Conservation (phyloP, 2,113 vertebrate genomes). For the Opisthocomus hoazin region DNA sequence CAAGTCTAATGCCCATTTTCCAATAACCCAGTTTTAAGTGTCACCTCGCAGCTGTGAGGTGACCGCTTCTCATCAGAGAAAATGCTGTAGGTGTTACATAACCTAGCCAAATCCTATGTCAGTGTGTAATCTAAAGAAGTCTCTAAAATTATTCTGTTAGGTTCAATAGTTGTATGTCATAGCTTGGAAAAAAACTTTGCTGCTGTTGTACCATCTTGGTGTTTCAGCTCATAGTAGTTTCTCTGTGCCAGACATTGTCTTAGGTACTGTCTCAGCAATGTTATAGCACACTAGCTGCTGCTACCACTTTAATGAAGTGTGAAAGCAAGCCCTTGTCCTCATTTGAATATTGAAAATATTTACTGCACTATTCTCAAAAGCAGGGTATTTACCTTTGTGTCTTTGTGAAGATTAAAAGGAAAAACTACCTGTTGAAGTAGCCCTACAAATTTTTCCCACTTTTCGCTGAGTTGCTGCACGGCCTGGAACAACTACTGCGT, state of each 20-base stretch:
- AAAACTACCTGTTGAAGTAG: not conserved
- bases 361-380: not conserved
- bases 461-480: accelerated
- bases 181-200: not conserved
- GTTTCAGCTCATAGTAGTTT: not conserved
- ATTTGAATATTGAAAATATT: not conserved
- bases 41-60: not conserved
- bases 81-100: not conserved
- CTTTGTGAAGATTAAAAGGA: not conserved
- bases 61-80: not conserved
- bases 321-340: not conserved
- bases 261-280: not conserved
- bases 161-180: not conserved
- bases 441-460: not conserved
- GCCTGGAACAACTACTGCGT: not conserved
- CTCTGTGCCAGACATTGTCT: not conserved
- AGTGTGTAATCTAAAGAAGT: not conserved
- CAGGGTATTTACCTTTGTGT: not conserved
- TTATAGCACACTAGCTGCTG: not conserved
- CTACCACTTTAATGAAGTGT: not conserved
- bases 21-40: not conserved
- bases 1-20: not conserved
- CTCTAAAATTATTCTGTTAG: not conserved
- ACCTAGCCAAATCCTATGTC: not conserved
- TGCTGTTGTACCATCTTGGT: accelerated